phyloP scores from a whole-genome alignment of 23 tunicate genomes.

The Phallusia fumigata region DNA sequence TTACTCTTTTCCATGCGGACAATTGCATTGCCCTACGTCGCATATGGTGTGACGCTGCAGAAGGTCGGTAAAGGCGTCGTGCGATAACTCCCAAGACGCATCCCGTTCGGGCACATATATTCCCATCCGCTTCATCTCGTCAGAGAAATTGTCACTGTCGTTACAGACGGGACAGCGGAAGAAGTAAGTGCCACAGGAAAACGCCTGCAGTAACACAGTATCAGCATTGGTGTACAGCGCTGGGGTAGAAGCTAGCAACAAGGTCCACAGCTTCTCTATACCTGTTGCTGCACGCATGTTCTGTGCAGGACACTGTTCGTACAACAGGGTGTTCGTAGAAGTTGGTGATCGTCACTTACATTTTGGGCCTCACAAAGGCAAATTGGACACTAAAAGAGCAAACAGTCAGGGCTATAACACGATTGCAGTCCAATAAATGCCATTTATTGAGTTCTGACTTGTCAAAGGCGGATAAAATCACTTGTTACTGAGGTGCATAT shows the following conservation, averaged over 20 bases:
- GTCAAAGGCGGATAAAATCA: too few relatives aligned
- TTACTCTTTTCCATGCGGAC: slow-evolving; percentile 79
- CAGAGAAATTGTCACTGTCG: slow-evolving; percentile 33
- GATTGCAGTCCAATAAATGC: too few relatives aligned
- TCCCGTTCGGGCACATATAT: slow-evolving; percentile 82
- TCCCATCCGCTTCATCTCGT: slow-evolving; percentile 79
- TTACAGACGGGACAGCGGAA: slow-evolving; percentile 96
- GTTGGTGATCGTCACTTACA: slow-evolving; percentile 12
- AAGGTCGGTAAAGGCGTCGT: slow-evolving; percentile 74
- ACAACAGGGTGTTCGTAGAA: slow-evolving; percentile 68
- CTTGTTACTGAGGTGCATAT: too few relatives aligned
- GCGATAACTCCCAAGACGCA: slow-evolving; percentile 87
- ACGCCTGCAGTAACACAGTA: slow-evolving; percentile 44
- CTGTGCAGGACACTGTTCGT: slow-evolving; percentile 47
- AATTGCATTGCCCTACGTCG: slow-evolving; percentile 46
- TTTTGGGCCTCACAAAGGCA: slow-evolving; percentile 48
- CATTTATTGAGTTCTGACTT: too few relatives aligned
- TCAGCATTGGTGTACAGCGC: too few relatives aligned
- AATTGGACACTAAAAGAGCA: slow-evolving; percentile 19
- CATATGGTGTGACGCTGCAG: slow-evolving; percentile 51
- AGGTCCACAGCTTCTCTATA: neutral
- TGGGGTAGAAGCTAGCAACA: too few relatives aligned
- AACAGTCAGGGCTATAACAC: too few relatives aligned
- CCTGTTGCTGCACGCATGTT: slow-evolving; percentile 75
- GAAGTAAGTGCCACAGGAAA: slow-evolving; percentile 57